Base-by-base conservation (phyloP, 2,113 vertebrate genomes). In the Nerophis lumbriciformis region DNA sequence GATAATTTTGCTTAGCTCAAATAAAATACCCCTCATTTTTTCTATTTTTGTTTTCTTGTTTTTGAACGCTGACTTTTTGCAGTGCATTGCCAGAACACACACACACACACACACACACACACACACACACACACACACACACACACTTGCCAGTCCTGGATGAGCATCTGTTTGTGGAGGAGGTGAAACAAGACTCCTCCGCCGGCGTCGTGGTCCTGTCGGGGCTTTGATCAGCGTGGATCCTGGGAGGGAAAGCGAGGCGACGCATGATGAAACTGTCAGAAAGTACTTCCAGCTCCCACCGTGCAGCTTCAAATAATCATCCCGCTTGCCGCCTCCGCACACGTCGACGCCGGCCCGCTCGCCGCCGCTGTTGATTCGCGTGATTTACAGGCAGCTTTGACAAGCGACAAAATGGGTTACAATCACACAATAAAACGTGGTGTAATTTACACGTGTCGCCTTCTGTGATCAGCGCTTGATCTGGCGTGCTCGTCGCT, bases 191-290 rank as follows among this genome's bases (percentile, higher is more conserved):
- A 28, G 28, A 77, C 80, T 73, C 84, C 84, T 90, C 86, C 86
- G 75, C 77, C 81, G 84, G 83, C 82, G 81, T 83, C 84, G 76
- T 76, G 66, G 73, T 80, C 61, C 69, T 82, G 81, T 90, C 87
- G 85, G 75, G 73, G 81, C 85, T 91, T 87, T 91, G 89, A 91
- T 92, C 90, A 90, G 82, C 89, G 84, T 90, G 87, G 88, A 84
- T 89, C 90, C 88, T 76, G 60, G 70, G 78, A 90, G 84, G 84
- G 84, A 83, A 76, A 79, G 42, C 42, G 75, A 83, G 83, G 86
- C 85, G 89, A 85, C 76, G 81, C 70, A 90, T 90, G 89, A 91
- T 89, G 90, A 90, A 90, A 90, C 86, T 87, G 87, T 88, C 86
- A 88, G 88, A 90, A 92, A 90, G 85, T 88, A 88, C 82, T 86